Evolutionary conservation across 1,140 invertebrate species (phyloP).

Genomic region (Zaprionus gabonicus): DNA sequence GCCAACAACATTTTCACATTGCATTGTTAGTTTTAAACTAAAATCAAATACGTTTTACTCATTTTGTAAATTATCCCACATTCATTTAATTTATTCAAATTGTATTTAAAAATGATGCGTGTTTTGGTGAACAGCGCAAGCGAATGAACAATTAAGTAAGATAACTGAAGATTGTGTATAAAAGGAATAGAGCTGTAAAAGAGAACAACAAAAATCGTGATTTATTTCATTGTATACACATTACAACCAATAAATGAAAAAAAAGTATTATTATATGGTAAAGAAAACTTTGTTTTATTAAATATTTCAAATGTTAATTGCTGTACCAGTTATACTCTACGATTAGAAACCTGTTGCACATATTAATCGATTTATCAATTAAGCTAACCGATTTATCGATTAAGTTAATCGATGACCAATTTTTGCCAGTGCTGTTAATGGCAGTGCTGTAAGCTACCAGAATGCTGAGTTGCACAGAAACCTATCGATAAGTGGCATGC

Average conservation of each 20-base stretch:
- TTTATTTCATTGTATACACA: constrained; percentile 78
- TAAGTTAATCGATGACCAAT: constrained; percentile 6
- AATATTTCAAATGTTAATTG: background rate
- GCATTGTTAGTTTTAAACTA: constrained; percentile 43
- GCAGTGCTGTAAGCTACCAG: constrained; percentile 13
- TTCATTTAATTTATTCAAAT: constrained; percentile 68
- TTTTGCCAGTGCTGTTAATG: background rate
- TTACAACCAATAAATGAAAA: constrained; percentile 77
- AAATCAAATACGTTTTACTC: constrained; percentile 40
- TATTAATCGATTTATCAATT: background rate
- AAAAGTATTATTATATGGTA: constrained; percentile 80
- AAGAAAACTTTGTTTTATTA: constrained; percentile 10
- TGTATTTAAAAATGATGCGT: constrained; percentile 33
- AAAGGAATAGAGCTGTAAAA: constrained; percentile 58
- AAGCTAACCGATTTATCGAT: background rate
- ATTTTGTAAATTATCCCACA: constrained; percentile 72
- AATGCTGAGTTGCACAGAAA: constrained; percentile 9
- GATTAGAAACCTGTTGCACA: background rate
- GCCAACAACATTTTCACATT: background rate
- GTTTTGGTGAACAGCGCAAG: constrained; percentile 21
- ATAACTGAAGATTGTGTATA: constrained; percentile 60
- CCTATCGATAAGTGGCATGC: constrained; percentile 26
- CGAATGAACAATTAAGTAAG: constrained; percentile 48
- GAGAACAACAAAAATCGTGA: constrained; percentile 73
- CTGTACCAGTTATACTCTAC: background rate